Base-by-base conservation (phyloP, 1,140 invertebrate genomes). In the Piezodorus guildinii region DNA sequence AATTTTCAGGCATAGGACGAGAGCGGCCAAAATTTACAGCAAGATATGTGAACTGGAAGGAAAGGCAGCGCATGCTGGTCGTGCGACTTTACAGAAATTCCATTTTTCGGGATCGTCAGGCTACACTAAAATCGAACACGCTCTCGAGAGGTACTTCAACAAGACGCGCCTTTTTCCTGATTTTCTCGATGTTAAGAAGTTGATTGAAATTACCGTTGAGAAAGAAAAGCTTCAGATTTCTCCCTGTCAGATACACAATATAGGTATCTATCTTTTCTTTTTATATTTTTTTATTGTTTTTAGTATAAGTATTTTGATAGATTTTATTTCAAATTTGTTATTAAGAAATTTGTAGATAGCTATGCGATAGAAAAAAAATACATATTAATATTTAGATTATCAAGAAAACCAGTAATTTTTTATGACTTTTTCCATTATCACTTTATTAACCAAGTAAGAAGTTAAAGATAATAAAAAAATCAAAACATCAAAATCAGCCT, bases 11-110 rank as follows among this genome's bases (percentile, higher is more conserved):
- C 60, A 54, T 19, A n/a, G 30, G 4, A 52, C 25, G 44, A 65
- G 58, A 65, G 56, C 63, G 21, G 44, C 54, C 12, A 17, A 60
- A 61, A 51, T 60, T 14, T 54, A 51, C 21, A 23, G 60, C 3
- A 65, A 51, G 15, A 16, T 60, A 15, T 65, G 56, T 60, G 63
- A 65, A 39, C 34, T 65, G 1, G 15, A 60, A 25, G n/a, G 17
- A 2, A 30, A 43, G 9, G 43, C 56, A 12, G n/a, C 63, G 30
- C 19, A 61, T 44, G 59, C 63, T 43, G 63, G 54, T 27, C 21
- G 63, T 5, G 15, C 16, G 16, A 25, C 30, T 14, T 21, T 49
- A 16, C 27, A 46, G 21, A 63, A 58, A 12, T 21, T 63, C 17
- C 19, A 52, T 15, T 63, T 63, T 25, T 12, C 27, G 43, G 19